Evolutionary conservation across 2,888 invertebrate genomes (phyloP).

Genomic region (Petrolisthes manimaculis): DNA sequence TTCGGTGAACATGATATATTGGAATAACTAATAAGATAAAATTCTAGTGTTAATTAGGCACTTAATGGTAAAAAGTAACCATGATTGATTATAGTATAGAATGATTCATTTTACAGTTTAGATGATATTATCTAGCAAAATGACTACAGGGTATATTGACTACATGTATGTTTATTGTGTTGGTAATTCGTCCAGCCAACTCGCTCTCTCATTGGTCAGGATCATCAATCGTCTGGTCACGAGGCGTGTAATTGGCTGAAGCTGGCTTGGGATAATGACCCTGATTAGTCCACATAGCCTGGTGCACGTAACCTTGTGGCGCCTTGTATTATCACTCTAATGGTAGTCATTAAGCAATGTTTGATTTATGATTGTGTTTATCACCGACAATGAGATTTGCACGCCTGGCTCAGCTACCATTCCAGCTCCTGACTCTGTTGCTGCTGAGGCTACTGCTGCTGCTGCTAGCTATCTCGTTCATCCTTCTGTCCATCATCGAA

Average conservation of each 20-base stretch:
- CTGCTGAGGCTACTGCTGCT: not conserved
- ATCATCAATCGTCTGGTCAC: conserved; percentile 41
- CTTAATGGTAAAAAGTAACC: no score
- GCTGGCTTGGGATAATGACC: conserved; percentile 31
- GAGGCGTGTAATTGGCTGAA: conserved; percentile 53
- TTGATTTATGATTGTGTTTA: conserved; percentile 31
- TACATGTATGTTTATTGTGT: conserved; percentile 10
- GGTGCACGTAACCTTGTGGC: conserved; percentile 10
- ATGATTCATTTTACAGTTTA: not conserved
- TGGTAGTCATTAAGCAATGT: conserved; percentile 27
- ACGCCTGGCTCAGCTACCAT: not conserved
- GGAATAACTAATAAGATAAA: not conserved
- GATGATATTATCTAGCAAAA: not conserved
- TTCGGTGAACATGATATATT: not conserved
- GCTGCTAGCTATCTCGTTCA: not conserved
- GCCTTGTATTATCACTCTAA: conserved; percentile 33
- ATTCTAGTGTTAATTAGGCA: no score
- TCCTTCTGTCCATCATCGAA: no score
- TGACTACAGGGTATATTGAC: not conserved
- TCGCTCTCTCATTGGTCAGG: conserved; percentile 42
- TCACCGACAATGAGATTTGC: conserved; percentile 21
- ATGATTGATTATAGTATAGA: not conserved
- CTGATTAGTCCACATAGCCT: conserved; percentile 37
- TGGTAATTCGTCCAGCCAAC: conserved; percentile 30
- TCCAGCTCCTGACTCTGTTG: not conserved